These are phyloP conservation scores for Baryphthengus martii DNA, from an alignment of 2,113 vertebrate genomes.

Conservation along the genomic window DNA sequence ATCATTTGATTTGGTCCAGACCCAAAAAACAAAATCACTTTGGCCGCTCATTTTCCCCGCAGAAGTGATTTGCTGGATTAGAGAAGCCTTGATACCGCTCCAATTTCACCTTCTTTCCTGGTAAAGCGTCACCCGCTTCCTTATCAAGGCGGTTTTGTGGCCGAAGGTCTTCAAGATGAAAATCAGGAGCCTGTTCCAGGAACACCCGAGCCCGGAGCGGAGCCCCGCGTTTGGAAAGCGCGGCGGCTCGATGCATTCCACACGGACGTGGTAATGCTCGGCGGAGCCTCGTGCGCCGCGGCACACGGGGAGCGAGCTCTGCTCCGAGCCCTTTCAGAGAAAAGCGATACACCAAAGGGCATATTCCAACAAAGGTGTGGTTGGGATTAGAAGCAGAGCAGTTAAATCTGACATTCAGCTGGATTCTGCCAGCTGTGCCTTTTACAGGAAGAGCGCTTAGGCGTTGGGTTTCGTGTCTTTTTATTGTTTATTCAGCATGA, in stretches of 20 bases:
- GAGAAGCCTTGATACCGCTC: rapidly evolving
- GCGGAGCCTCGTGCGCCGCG: background rate
- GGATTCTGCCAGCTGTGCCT: background rate
- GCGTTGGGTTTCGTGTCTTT: background rate
- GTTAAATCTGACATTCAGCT: background rate
- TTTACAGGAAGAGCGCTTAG: background rate
- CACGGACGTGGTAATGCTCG: background rate
- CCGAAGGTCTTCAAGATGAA: background rate
- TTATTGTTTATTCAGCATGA: background rate
- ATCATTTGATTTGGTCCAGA: background rate
- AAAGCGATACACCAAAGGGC: background rate
- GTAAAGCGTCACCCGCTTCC: background rate
- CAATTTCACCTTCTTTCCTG: background rate
- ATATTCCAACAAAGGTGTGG: rapidly evolving
- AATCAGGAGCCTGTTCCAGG: background rate
- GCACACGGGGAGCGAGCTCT: background rate
- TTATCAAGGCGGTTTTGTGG: background rate
- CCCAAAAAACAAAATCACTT: background rate
- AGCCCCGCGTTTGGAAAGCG: background rate
- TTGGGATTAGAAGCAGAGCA: background rate
- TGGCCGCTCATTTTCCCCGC: background rate
- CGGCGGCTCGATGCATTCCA: background rate
- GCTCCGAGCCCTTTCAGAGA: background rate
- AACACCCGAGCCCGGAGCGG: background rate
- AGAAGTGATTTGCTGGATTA: background rate